Percentiles rank a stretch among this genome's conserved stretches.
These are phyloP conservation scores for Denticeps clupeoides DNA, from an alignment of 2,797 vertebrate genomes.

Conservation along the genomic window DNA sequence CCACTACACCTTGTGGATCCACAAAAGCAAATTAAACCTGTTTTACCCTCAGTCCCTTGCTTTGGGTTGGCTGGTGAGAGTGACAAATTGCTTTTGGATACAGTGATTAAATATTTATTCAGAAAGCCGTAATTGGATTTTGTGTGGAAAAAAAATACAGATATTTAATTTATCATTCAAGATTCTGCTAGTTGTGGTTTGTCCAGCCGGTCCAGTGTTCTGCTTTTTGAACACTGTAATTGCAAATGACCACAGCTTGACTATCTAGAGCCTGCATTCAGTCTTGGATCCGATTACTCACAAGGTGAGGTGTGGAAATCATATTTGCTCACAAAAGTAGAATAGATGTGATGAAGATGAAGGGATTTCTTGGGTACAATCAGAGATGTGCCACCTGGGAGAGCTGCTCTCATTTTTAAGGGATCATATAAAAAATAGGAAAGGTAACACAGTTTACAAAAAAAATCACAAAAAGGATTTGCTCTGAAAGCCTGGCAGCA, in stretches of 20 bases:
- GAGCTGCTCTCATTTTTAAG: slow-evolving; percentile 4
- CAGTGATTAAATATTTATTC: slow-evolving; percentile 35
- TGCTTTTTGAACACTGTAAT: slow-evolving; percentile 12
- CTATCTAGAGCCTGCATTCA: background rate
- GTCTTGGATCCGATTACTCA: slow-evolving; percentile 9
- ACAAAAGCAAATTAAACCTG: slow-evolving; percentile 24
- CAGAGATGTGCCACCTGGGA: slow-evolving; percentile 1
- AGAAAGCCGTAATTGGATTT: slow-evolving; percentile 27
- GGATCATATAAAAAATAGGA: background rate
- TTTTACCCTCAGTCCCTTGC: slow-evolving; percentile 14
- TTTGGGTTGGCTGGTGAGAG: slow-evolving; percentile 19
- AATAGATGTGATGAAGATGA: slow-evolving; percentile 8
- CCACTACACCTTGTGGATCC: slow-evolving; percentile 15
- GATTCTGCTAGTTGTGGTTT: slow-evolving; percentile 8
- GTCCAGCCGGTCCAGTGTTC: background rate
- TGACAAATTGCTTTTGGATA: slow-evolving; percentile 29
- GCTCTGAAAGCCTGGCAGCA: background rate
- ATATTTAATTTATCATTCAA: slow-evolving; percentile 29
- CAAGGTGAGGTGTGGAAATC: slow-evolving; percentile 3
- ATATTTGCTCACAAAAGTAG: slow-evolving; percentile 5
- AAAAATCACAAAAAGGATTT: background rate
- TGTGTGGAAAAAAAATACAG: slow-evolving; percentile 23
- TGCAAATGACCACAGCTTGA: slow-evolving; percentile 2
- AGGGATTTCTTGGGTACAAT: slow-evolving; percentile 13
- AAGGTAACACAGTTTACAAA: background rate